Evolutionary conservation across 2,888 invertebrate species (phyloP).

Genomic region (Phyllotreta striolata): DNA sequence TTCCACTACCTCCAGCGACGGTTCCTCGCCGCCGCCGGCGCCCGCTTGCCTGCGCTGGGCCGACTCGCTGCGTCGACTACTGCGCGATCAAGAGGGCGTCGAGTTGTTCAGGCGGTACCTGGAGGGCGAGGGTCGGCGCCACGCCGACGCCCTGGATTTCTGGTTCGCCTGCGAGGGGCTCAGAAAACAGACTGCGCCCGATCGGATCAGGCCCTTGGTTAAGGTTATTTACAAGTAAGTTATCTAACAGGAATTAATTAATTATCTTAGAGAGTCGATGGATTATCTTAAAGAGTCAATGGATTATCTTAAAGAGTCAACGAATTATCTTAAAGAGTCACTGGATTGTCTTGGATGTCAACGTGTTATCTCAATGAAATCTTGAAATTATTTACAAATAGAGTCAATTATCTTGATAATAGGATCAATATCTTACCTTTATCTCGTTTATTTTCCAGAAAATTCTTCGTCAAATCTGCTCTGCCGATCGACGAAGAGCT

Average conservation of each 20-base stretch:
- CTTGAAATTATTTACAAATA: no score
- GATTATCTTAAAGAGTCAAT: no score
- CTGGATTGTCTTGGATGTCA: no score
- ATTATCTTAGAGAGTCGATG: no score
- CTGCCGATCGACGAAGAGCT: conserved; percentile 84
- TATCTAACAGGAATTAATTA: conserved; percentile 1
- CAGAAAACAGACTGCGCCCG: conserved; percentile 78
- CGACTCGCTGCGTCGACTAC: conserved; percentile 79
- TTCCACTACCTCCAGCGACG: conserved; percentile 48
- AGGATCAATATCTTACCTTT: background rate
- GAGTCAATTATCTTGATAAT: no score
- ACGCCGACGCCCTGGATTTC: conserved; percentile 86
- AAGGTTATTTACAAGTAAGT: conserved; percentile 82
- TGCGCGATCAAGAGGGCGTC: conserved; percentile 91
- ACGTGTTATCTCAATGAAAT: no score
- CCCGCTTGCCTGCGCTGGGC: conserved; percentile 91
- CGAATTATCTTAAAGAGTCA: no score
- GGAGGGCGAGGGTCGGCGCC: conserved; percentile 78
- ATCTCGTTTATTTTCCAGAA: conserved; percentile 44
- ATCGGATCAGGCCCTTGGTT: conserved; percentile 76
- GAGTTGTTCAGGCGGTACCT: conserved; percentile 85
- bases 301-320: no score
- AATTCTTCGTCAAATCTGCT: conserved; percentile 52
- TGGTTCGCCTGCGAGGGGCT: conserved; percentile 94
- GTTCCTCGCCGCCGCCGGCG: conserved; percentile 59